phyloP scores from a whole-genome alignment of 2,797 vertebrate genomes.

The Molossus alvarezi region DNA sequence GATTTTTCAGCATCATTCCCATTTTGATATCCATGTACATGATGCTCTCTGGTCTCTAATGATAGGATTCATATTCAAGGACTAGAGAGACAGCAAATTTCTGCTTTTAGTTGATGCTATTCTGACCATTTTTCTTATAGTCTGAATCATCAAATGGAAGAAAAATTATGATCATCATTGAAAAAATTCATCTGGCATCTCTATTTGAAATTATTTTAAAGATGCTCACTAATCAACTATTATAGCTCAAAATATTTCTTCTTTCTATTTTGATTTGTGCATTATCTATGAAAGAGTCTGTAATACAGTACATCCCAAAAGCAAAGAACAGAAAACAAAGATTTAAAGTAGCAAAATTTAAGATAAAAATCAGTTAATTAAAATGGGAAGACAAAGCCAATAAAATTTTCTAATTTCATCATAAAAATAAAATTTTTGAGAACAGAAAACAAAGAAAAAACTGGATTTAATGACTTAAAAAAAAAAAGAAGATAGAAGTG shows the following conservation, averaged over 20 bases:
- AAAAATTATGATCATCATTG: neutral
- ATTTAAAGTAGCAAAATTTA: neutral
- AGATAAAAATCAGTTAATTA: conserved; percentile 7
- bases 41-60: conserved; percentile 54
- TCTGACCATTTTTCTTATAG: conserved; percentile 45
- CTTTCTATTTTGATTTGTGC: neutral
- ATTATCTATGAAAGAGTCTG: neutral
- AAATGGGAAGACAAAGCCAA: neutral
- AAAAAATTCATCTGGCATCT: conserved; percentile 49
- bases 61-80: conserved; percentile 70
- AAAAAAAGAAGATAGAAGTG: neutral
- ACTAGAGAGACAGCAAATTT: neutral
- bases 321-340: neutral
- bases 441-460: neutral
- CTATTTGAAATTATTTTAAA: conserved; percentile 55
- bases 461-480: neutral
- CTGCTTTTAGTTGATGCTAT: neutral
- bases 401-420: neutral
- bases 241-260: neutral
- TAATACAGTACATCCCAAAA: neutral
- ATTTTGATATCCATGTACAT: conserved; percentile 58
- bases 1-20: neutral
- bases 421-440: neutral
- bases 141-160: conserved; percentile 13
- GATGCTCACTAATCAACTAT: neutral